Evolutionary conservation across 35 echinoderm and acorn worm species (phyloP), one percentile per base, ranked within the genome.

Genomic region (Anneissia japonica): DNA sequence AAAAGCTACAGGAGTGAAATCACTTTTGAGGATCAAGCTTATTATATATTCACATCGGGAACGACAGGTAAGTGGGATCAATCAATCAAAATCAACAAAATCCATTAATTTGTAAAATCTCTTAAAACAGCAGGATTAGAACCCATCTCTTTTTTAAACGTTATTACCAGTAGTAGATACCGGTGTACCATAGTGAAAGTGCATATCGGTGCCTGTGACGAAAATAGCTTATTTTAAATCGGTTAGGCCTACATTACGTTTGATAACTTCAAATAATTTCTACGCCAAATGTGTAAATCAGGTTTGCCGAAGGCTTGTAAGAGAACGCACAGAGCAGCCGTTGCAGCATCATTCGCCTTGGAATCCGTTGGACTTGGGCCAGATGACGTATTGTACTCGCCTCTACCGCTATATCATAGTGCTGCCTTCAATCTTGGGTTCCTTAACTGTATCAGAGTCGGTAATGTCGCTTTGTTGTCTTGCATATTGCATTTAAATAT

Each of bases 321-420:
- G 51, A 64, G 19, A 23, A 64, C 51, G 10, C 2, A 64, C 51
- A 26, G 1, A 9, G 26, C 1, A 19, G 19, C 7, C 19, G 5
- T 64, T 19, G 21, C 1, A 19, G 5, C 51, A 26, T 64, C 6
- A 2, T 16, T 12, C 9, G 51, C 51, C 5, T 36, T 84, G 38
- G 45, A 72, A 14, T 36, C 86, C 35, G 85, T 82, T 31, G 56
- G 86, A 34, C 35, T 96, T 0, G 43, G 38, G 6, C 36, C 38
- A 51, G 87, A 91, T 72, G 93, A 96, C 79, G 86, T 96, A 0
- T 84, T 92, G 35, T 96, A 96, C 36, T 33, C 88, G 32, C 82
- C 89, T 39, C 83, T 96, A 28, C 93, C 93, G 12, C 74, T 96
- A n/a, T 96, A 92, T 30, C 93, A 96, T 86, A 86, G 85, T 30